A percentile compares a stretch with the other conserved stretches of the same genome.
These are phyloP conservation scores for Drosophila yooni DNA, from an alignment of 2,888 invertebrate genomes.

Conservation along the genomic window DNA sequence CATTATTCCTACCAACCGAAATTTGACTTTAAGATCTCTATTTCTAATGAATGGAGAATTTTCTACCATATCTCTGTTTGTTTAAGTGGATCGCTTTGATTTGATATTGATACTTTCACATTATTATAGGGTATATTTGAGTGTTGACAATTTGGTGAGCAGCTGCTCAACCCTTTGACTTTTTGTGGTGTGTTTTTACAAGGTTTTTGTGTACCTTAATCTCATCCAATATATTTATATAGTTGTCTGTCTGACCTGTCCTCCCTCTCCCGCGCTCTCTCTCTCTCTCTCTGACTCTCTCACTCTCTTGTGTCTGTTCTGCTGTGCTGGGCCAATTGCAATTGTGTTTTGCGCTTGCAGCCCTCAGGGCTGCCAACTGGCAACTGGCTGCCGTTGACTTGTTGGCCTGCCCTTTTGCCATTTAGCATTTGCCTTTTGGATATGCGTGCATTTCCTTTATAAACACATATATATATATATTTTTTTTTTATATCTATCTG, in stretches of 20 bases:
- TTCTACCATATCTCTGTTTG: not conserved
- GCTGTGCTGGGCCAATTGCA: slow-evolving; percentile 24
- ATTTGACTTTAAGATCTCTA: no score
- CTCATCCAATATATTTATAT: slow-evolving; percentile 61
- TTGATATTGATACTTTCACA: not conserved
- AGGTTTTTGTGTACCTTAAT: slow-evolving; percentile 55
- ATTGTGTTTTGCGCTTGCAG: slow-evolving; percentile 31
- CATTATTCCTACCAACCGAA: no score
- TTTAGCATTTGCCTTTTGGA: slow-evolving; percentile 39
- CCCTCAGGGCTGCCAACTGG: slow-evolving; percentile 42
- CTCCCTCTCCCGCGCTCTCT: not conserved
- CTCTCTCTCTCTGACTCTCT: not conserved
- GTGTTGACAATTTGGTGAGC: not conserved
- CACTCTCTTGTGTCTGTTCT: not conserved
- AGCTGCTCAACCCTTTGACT: slow-evolving; percentile 11
- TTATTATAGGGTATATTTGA: slow-evolving; percentile 14
- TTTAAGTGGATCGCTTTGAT: fast-evolving
- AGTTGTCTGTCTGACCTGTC: slow-evolving; percentile 26
- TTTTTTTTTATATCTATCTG: slow-evolving; percentile 20
- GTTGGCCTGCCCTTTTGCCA: slow-evolving; percentile 39
- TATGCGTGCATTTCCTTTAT: slow-evolving; percentile 58
- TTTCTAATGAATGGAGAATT: not conserved
- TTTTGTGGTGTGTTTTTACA: slow-evolving; percentile 39
- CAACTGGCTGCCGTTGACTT: slow-evolving; percentile 41
- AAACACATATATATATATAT: slow-evolving; percentile 11